Percentiles rank a stretch among this genome's conserved stretches.
Conservation (phyloP, 2,113 vertebrate genomes). For the Fregetta grallaria region DNA sequence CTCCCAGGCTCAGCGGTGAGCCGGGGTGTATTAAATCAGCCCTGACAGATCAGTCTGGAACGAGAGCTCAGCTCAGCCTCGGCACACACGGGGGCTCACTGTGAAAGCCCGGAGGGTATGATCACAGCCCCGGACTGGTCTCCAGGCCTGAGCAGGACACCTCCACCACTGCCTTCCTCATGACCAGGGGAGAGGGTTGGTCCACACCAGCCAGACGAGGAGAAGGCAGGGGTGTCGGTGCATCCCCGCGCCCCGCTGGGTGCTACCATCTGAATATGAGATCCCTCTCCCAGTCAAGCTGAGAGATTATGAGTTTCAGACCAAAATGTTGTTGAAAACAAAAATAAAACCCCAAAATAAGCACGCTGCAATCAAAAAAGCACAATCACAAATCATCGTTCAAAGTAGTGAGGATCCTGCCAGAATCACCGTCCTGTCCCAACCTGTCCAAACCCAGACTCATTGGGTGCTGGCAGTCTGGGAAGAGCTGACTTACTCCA, state of each 20-base stretch:
- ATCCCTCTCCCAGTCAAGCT: background rate
- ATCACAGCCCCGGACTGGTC: background rate
- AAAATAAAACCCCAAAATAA: constrained; percentile 22
- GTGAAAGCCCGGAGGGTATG: background rate
- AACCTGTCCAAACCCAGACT: constrained; percentile 33
- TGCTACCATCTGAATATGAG: background rate
- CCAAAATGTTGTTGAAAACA: constrained; percentile 42
- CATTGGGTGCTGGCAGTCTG: constrained; percentile 5
- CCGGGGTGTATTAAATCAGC: background rate
- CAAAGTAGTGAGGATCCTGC: background rate
- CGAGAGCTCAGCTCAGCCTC: background rate
- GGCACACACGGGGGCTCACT: background rate
- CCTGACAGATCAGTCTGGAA: background rate
- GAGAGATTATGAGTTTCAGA: background rate
- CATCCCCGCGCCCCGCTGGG: accelerated
- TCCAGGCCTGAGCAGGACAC: background rate
- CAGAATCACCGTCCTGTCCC: constrained; percentile 27
- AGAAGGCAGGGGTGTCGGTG: background rate
- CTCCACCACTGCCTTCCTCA: background rate
- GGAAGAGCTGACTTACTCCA: background rate
- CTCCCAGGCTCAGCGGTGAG: background rate
- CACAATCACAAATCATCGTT: constrained; percentile 32
- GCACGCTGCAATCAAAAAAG: constrained; percentile 14
- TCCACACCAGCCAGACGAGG: background rate
- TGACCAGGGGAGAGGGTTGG: accelerated